phyloP scores from a whole-genome alignment of 1,140 invertebrate genomes.

The Leptinotarsa undecemlineata region DNA sequence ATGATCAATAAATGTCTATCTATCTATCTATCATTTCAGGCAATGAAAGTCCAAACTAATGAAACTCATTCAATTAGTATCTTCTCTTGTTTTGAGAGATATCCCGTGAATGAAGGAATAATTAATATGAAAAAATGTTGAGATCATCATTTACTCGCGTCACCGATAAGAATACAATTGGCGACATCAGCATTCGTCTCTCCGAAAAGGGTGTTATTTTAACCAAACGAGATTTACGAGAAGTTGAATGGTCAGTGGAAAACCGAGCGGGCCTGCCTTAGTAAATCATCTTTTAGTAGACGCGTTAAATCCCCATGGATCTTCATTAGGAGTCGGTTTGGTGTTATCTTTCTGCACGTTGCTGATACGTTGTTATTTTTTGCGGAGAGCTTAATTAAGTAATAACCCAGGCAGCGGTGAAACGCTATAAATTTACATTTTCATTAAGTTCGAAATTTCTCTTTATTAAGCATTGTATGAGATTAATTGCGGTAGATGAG shows the following conservation, averaged over 20 bases:
- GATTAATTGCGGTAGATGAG: conserved; percentile 26
- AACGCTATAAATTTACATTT: conserved; percentile 29
- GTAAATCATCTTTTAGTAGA: conserved; percentile 27
- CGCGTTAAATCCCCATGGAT: conserved; percentile 30
- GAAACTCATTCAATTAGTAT: no score
- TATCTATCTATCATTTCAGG: no score
- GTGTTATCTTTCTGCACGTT: conserved; percentile 29
- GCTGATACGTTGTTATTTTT: conserved; percentile 26
- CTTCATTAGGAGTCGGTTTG: conserved; percentile 29
- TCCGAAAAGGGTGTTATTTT: neutral
- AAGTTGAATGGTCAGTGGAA: conserved; percentile 26
- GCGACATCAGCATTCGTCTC: no score
- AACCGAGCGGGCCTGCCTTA: conserved; percentile 4
- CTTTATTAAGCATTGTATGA: conserved; percentile 25
- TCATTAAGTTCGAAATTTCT: conserved; percentile 27
- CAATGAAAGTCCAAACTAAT: no score
- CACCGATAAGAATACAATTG: no score
- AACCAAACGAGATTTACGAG: conserved; percentile 5
- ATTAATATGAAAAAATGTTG: no score
- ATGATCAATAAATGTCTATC: no score
- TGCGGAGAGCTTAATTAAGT: conserved; percentile 22
- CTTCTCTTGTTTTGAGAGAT: no score
- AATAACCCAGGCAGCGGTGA: conserved; percentile 25
- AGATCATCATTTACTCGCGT: no score
- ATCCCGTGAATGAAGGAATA: no score